Evolutionary conservation across 2,113 vertebrate species (phyloP), one percentile per base, ranked within the genome.

Genomic region (Sinocyclocheilus grahami): DNA sequence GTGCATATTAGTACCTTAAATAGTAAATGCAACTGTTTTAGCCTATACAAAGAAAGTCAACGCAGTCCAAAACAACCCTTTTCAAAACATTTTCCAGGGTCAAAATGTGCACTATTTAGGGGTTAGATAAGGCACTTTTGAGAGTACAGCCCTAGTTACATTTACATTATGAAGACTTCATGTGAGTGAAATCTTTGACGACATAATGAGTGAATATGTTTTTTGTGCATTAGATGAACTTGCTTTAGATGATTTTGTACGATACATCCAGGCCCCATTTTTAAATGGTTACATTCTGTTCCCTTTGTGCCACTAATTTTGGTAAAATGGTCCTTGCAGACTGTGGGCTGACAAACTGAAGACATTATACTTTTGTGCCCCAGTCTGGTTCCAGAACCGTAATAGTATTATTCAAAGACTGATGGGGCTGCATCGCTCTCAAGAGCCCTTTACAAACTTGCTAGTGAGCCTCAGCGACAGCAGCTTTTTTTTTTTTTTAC

Each of bases 341-440:
- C 37, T 46, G 39, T 48, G n/a, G 24, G 2, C 37, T 67, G 39
- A 65, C 24, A 78, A 78, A 78, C 76, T 55, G 27, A 55, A 46
- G 60, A 67, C 79, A 67, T 82, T 82, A 65, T 82, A 67, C 78
- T 62, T 79, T 39, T 60, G 55, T 42, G 79, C 11, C n/a, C 39
- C 78, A 46, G 37, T 18, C 22, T 67, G 79, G 3, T 67, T 67
- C n/a, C 8, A 27, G 60, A 48, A 33, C 58, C n/a, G n/a, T 42
- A 82, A 65, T 67, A 60, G 55, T 81, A 22, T 51, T 69, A 82
- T 69, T 69, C 63, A 69, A 63, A 82, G 63, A 82, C 63, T 69
- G 78, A 39, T 42, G 58, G 22, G 55, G 79, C 79, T 65, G 14
- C 37, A 11, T 48, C 8, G 9, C 48, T 71, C 20, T 69, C 80